These are phyloP conservation scores for Burhinus oedicnemus DNA, from an alignment of 2,113 vertebrate genomes.

Conservation along the genomic window DNA sequence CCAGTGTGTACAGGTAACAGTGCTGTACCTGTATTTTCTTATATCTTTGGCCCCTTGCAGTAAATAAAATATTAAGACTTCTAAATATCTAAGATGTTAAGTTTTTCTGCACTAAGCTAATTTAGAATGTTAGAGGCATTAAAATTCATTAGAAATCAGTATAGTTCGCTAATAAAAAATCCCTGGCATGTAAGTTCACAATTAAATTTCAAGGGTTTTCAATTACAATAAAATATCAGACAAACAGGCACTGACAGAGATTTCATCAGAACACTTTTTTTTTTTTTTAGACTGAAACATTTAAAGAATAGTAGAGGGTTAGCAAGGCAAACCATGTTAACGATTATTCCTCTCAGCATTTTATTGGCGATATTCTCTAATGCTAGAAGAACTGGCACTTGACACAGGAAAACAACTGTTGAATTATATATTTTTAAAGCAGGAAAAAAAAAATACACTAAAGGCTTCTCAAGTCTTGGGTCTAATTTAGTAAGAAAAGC, in stretches of 20 bases:
- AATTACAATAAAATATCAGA: not conserved
- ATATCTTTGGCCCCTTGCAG: not conserved
- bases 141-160: not conserved
- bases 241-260: not conserved
- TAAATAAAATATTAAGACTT: not conserved
- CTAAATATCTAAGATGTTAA: not conserved
- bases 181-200: not conserved
- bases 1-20: not conserved
- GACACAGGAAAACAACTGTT: not conserved
- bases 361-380: not conserved
- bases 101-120: not conserved
- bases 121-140: not conserved
- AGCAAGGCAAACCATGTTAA: not conserved
- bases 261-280: not conserved
- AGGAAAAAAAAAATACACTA: not conserved
- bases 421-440: not conserved
- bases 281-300: not conserved
- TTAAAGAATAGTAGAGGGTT: not conserved
- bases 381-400: not conserved
- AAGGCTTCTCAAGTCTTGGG: not conserved
- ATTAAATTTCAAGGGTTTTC: conserved; percentile 7
- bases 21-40: not conserved
- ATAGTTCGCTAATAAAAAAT: not conserved
- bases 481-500: not conserved
- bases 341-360: not conserved